Base-by-base conservation (phyloP, 1,140 invertebrate species). In the Schlechtendalia chinensis region DNA sequence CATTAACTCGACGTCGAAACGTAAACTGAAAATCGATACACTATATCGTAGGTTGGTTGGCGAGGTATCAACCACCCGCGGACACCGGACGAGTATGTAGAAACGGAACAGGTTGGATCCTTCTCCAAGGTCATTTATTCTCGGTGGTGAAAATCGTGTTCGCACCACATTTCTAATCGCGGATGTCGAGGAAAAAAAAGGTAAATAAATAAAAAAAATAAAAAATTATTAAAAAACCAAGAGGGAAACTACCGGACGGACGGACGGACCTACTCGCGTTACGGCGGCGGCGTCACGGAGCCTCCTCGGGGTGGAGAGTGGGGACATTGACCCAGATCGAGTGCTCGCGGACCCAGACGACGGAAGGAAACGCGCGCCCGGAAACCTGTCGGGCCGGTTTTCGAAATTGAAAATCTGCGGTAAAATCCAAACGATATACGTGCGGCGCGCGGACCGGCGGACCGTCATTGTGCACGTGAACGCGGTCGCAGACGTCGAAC, bases 381-480 rank as follows among this genome's bases (percentile, higher is more conserved):
- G 17, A 79, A 79, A 79, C 75, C 75, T 50, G 75, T 79, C 63
- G 11, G 19, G 22, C 75, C 16, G 27, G 75, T 79, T 79, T 79
- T 63, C 2, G 58, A 79, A 79, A 79, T 50, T 45, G 59, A 79
- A 79, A 79, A 79, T 79, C 22, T 12, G 45, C 75, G 14, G 22
- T 22, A 79, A 79, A 79, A 63, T 50, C 0, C 22, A 47, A 53
- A 58, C 45, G 32, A n/a, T 17, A 69, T 69, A 24, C 74, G 74
- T 22, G 16, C 12, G 50, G 53, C 32, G 54, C 19, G 32, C 32
- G 8, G 53, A 19, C 47, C 1, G 2, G 24, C 32, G 17, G 61
- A 45, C 54, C 24, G 6, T 50, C 74, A 77, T 77, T 77, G 39
- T 29, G n/a, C 10, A 63, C 24, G 32, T 63, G 12, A 61, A 79